Conservation (phyloP, 2,797 vertebrate species). For the Bryconaethiops microstoma region DNA sequence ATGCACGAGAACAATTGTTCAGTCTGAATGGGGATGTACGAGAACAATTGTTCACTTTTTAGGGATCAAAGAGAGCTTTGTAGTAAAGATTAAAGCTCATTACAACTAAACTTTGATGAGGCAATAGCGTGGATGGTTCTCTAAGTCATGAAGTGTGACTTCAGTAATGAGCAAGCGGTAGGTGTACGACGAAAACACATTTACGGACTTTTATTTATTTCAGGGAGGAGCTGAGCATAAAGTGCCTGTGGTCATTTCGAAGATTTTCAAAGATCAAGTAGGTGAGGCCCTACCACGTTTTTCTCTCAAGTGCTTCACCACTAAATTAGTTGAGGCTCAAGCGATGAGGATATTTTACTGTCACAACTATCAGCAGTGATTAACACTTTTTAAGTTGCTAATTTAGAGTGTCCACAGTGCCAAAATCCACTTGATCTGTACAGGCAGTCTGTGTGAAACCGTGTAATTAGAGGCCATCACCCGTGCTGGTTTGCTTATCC, state of each 20-base stretch:
- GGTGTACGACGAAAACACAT: conserved; percentile 21
- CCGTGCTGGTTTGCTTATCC: conserved; percentile 27
- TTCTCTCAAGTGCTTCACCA: conserved; percentile 16
- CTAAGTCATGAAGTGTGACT: conserved; percentile 16
- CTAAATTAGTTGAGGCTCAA: conserved; percentile 30
- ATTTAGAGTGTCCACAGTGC: conserved; percentile 19
- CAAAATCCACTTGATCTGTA: conserved; percentile 20
- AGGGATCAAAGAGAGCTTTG: conserved; percentile 41
- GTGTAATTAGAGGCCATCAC: conserved; percentile 40
- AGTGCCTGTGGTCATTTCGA: conserved; percentile 94
- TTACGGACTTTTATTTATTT: conserved; percentile 65
- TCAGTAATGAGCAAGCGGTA: conserved; percentile 10
- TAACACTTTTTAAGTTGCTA: conserved; percentile 31
- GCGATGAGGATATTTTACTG: conserved; percentile 15
- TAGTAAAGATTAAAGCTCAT: conserved; percentile 42
- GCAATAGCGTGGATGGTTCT: conserved; percentile 31
- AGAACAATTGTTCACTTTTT: conserved; percentile 11
- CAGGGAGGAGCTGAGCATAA: conserved; percentile 94
- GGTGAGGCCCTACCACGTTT: conserved; percentile 78
- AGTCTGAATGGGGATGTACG: too few relatives aligned
- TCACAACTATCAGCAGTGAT: conserved; percentile 36
- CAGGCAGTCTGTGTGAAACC: conserved; percentile 28
- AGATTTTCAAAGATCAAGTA: conserved; percentile 95
- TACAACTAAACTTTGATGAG: conserved; percentile 44
- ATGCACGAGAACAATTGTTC: not conserved